Evolutionary conservation across 2,888 invertebrate species (phyloP).

Genomic region (Aspidapion aeneum): DNA sequence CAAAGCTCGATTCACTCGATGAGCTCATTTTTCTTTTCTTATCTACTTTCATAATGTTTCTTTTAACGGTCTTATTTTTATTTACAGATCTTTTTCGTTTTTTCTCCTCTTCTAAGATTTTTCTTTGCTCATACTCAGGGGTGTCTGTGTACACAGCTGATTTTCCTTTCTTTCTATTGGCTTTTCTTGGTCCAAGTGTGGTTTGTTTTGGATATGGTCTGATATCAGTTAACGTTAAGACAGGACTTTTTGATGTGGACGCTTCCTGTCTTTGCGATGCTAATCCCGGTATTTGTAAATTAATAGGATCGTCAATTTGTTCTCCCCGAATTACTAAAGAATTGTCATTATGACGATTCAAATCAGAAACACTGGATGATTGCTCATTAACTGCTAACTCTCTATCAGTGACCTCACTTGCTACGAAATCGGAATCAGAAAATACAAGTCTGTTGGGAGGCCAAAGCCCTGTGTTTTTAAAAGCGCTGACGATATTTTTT

Average conservation of each 20-base stretch:
- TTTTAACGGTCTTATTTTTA: background rate
- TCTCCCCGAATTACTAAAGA: no score
- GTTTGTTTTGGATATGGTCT: background rate
- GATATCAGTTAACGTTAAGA: background rate
- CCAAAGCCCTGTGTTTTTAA: conserved; percentile 7
- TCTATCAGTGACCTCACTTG: background rate
- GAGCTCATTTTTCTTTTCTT: background rate
- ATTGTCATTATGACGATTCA: no score
- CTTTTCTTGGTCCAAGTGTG: background rate
- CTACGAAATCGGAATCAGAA: background rate
- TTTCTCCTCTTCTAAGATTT: conserved; percentile 9
- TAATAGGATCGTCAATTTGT: no score
- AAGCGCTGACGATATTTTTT: conserved; percentile 7
- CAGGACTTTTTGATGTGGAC: no score
- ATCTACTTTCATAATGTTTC: background rate
- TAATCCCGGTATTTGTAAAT: no score
- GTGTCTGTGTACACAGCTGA: conserved; percentile 9
- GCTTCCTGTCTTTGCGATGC: no score
- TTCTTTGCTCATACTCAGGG: conserved; percentile 6
- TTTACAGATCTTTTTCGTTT: conserved; percentile 4
- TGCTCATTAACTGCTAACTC: background rate
- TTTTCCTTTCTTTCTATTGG: background rate
- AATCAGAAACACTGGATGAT: no score
- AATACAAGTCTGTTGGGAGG: conserved; percentile 4
- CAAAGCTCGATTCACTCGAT: background rate